phyloP scores from a whole-genome alignment of 2,888 invertebrate genomes.

The Dicranocentrus wangi region DNA sequence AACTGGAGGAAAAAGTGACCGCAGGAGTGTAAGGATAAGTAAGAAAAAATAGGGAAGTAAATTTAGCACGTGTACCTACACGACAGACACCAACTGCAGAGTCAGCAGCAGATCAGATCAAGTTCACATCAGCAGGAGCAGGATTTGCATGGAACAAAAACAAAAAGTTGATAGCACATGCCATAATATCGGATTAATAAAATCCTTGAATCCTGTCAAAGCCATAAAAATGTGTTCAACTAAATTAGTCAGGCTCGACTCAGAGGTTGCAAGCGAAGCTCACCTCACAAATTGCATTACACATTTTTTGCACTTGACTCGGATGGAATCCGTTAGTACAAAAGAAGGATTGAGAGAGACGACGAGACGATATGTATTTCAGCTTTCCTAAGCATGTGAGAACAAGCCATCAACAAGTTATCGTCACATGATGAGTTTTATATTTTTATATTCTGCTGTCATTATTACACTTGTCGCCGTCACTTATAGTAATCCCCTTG shows the following conservation, averaged over 20 bases:
- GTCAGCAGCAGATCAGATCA: too few species aligned
- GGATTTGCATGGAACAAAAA: too few species aligned
- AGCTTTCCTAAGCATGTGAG: neutral
- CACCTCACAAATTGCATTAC: too few species aligned
- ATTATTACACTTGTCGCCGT: neutral
- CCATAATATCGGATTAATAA: conserved; percentile 47
- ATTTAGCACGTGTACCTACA: too few species aligned
- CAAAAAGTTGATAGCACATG: neutral
- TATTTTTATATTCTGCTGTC: neutral
- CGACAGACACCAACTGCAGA: too few species aligned
- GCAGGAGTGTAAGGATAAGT: neutral
- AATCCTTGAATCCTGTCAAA: conserved; percentile 25
- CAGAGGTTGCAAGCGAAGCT: too few species aligned
- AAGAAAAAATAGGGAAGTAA: conserved; percentile 54
- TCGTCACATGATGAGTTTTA: neutral
- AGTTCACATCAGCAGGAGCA: too few species aligned
- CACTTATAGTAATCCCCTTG: neutral
- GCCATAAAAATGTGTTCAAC: neutral
- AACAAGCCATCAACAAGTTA: neutral
- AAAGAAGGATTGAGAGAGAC: neutral
- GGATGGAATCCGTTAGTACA: neutral
- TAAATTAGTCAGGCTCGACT: neutral
- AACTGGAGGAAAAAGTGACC: conserved; percentile 56
- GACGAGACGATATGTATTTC: neutral
- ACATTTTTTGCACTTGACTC: neutral